Percentiles rank a stretch among this genome's conserved stretches.
These are phyloP conservation scores for Noctua pronuba DNA, from an alignment of 2,888 invertebrate species.

Conservation along the genomic window DNA sequence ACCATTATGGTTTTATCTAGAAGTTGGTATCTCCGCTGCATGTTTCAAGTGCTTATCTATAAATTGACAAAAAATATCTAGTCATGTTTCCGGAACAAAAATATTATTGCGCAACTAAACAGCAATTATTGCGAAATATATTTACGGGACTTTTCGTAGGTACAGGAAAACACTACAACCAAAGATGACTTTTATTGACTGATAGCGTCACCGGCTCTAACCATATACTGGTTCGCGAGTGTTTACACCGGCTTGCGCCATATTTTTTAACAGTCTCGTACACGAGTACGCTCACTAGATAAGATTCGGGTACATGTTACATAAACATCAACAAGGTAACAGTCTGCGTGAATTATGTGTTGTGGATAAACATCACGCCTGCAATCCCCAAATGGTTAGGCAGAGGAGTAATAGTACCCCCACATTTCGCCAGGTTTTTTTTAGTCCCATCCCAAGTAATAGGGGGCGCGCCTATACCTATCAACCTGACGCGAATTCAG, in stretches of 20 bases:
- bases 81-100: neutral
- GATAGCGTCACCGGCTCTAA: neutral
- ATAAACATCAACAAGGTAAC: neutral
- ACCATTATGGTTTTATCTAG: neutral
- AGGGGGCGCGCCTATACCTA: neutral
- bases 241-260: constrained; percentile 27
- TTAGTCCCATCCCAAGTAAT: neutral
- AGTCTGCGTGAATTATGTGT: neutral
- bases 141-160: neutral
- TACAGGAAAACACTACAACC: neutral
- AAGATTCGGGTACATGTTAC: neutral
- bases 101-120: neutral
- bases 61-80: neutral
- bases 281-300: neutral
- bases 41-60: neutral
- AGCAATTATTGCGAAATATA: constrained; percentile 12
- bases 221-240: neutral
- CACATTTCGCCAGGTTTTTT: neutral
- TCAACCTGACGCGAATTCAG: neutral
- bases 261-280: constrained; percentile 26
- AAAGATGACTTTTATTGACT: neutral
- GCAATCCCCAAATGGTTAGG: neutral
- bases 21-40: neutral
- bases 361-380: neutral
- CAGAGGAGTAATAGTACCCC: neutral